These are phyloP conservation scores for Pedetes capensis DNA, from an alignment of 2,113 vertebrate genomes.

Conservation along the genomic window DNA sequence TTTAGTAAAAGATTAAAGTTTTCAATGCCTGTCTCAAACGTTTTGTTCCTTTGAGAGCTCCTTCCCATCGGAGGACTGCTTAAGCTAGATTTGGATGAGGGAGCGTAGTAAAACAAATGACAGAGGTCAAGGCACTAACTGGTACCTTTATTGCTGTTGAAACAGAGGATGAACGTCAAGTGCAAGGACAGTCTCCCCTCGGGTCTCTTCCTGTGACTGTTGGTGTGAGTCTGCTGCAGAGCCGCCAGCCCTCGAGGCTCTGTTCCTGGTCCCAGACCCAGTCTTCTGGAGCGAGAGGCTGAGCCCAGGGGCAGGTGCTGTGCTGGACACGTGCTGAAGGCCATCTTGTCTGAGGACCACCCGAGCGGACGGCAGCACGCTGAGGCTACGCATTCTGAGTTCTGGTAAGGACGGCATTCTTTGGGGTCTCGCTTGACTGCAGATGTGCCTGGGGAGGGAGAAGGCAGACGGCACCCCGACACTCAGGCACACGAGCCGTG, in stretches of 20 bases:
- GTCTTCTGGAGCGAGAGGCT: not conserved
- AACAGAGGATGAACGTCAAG: no score
- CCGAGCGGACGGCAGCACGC: not conserved
- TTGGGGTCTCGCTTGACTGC: not conserved
- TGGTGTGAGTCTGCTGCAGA: fast-evolving
- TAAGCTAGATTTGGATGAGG: no score
- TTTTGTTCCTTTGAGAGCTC: no score
- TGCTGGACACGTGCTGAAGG: not conserved
- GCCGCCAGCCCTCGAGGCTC: fast-evolving
- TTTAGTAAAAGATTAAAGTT: no score
- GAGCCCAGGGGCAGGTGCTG: not conserved
- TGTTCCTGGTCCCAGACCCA: fast-evolving
- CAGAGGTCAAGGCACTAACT: no score
- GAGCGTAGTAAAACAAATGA: no score
- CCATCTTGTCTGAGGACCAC: not conserved
- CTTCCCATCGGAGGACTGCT: no score
- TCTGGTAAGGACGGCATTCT: not conserved
- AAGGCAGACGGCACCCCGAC: not conserved
- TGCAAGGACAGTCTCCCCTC: no score
- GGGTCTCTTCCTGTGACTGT: not conserved
- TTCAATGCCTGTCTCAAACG: no score
- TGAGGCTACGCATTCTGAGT: not conserved
- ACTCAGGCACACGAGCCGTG: fast-evolving
- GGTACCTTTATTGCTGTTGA: no score
- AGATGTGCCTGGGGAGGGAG: fast-evolving